Evolutionary conservation across 2,888 invertebrate genomes (phyloP).

Genomic region (Diarsia brunnea): DNA sequence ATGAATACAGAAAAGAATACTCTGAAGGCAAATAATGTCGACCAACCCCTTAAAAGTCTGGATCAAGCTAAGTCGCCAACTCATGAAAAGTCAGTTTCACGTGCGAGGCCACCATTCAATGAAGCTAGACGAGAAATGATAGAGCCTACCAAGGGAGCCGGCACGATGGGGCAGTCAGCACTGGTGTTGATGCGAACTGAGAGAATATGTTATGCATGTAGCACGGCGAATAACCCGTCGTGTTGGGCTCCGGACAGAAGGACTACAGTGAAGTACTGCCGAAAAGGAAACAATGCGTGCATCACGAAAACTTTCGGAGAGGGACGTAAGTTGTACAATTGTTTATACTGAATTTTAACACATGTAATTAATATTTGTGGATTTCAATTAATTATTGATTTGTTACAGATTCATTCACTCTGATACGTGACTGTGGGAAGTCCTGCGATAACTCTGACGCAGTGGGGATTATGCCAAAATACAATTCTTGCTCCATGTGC

Average conservation of each 20-base stretch:
- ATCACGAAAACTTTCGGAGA: conserved; percentile 77
- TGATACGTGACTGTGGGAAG: conserved; percentile 81
- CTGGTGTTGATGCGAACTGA: conserved; percentile 70
- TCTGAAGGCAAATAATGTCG: background rate
- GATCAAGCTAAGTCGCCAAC: conserved; percentile 15
- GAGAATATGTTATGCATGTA: conserved; percentile 84
- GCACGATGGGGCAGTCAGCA: conserved; percentile 65
- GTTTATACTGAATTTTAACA: background rate
- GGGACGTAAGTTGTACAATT: conserved; percentile 70
- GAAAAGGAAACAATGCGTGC: conserved; percentile 76
- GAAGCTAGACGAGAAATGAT: conserved; percentile 49
- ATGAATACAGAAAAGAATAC: conserved; percentile 29
- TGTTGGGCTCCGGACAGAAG: conserved; percentile 78
- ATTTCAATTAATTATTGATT: background rate
- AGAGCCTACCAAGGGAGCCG: conserved; percentile 72
- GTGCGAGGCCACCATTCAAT: conserved; percentile 22
- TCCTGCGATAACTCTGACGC: conserved; percentile 72
- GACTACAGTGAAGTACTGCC: conserved; percentile 84
- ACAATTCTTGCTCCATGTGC: conserved; percentile 80
- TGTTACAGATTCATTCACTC: conserved; percentile 74
- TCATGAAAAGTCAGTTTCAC: conserved; percentile 35
- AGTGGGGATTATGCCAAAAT: conserved; percentile 68
- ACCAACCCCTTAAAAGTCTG: background rate
- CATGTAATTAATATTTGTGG: background rate
- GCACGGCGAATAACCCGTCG: conserved; percentile 76